A percentile compares a stretch with the other conserved stretches of the same genome.
Evolutionary conservation across 30 jellyfish, hydroid and myxozoan species (phyloP).

Genomic region (Phacellophora camtschatica): DNA sequence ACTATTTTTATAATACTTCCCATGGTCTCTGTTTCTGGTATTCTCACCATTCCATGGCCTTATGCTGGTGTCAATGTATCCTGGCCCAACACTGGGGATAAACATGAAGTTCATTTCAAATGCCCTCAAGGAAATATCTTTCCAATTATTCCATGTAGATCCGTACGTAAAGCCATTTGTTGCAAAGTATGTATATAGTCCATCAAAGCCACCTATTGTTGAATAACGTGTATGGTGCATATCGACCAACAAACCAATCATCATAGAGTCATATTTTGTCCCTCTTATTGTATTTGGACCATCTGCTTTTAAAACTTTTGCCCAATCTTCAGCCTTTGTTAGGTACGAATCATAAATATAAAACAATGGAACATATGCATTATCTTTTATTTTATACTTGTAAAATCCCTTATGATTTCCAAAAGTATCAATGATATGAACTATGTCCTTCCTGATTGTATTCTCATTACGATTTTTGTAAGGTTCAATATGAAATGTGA

Average conservation of each 20-base stretch:
- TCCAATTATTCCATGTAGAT: slow-evolving; percentile 87
- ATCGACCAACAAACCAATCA: slow-evolving; percentile 80
- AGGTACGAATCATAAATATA: slow-evolving; percentile 92
- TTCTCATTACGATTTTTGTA: slow-evolving; percentile 66
- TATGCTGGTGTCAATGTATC: slow-evolving; percentile 88
- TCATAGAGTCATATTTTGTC: slow-evolving; percentile 73
- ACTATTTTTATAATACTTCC: slow-evolving; percentile 75
- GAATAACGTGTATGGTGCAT: slow-evolving; percentile 54
- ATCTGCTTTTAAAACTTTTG: slow-evolving; percentile 40
- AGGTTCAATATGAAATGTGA: slow-evolving; percentile 93
- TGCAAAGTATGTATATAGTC: slow-evolving; percentile 96
- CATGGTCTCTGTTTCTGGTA: slow-evolving; percentile 68
- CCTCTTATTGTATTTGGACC: slow-evolving; percentile 77
- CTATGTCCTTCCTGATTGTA: slow-evolving; percentile 78
- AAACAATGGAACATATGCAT: slow-evolving; percentile 56
- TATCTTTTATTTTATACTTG: slow-evolving; percentile 21
- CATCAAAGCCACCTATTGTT: slow-evolving; percentile 88
- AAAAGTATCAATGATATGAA: slow-evolving; percentile 54
- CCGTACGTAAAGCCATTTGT: slow-evolving; percentile 96
- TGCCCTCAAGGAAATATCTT: slow-evolving; percentile 47
- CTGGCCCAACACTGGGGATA: slow-evolving; percentile 99
- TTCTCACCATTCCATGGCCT: slow-evolving; percentile 96
- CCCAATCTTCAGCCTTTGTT: slow-evolving; percentile 84
- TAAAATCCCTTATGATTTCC: slow-evolving; percentile 77
- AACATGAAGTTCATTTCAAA: slow-evolving; percentile 26